phyloP scores from a whole-genome alignment of 1,140 invertebrate genomes.

The Mya arenaria region DNA sequence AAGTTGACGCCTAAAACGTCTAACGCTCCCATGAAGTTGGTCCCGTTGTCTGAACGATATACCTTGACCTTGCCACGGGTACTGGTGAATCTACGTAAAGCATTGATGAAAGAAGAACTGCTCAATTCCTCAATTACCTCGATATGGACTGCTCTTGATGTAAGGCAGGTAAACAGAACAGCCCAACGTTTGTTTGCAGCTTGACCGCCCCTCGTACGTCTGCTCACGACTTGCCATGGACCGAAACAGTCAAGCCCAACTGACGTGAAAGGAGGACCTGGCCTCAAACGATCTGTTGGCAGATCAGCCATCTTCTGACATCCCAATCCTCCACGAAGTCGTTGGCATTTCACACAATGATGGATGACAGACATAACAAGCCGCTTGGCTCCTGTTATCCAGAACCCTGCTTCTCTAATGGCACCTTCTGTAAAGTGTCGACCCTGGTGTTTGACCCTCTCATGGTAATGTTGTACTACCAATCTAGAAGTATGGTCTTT shows the following conservation, averaged over 20 bases:
- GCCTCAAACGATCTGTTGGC: not conserved
- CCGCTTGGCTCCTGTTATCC: conserved; percentile 30
- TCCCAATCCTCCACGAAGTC: not conserved
- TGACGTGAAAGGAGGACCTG: not conserved
- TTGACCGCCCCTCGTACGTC: not conserved
- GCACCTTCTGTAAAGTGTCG: not conserved
- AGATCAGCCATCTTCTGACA: not conserved
- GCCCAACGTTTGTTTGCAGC: not conserved
- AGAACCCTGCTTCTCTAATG: conserved; percentile 43
- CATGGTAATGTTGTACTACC: not conserved
- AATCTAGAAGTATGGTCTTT: not conserved
- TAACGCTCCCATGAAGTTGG: conserved; percentile 57
- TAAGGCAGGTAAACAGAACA: not conserved
- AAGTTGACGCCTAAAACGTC: conserved; percentile 1
- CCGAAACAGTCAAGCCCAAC: not conserved
- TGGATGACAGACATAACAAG: conserved; percentile 38
- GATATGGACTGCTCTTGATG: not conserved
- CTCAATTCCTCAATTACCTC: not conserved
- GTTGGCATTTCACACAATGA: not conserved
- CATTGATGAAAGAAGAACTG: conserved; percentile 56
- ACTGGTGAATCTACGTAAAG: conserved; percentile 52
- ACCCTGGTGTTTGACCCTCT: not conserved
- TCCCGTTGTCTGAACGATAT: conserved; percentile 54
- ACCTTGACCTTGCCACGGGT: conserved; percentile 43
- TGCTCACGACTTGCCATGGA: not conserved